A percentile compares a stretch with the other conserved stretches of the same genome.
Evolutionary conservation across 1,140 invertebrate genomes (phyloP).

Genomic region (Cylas formicarius): DNA sequence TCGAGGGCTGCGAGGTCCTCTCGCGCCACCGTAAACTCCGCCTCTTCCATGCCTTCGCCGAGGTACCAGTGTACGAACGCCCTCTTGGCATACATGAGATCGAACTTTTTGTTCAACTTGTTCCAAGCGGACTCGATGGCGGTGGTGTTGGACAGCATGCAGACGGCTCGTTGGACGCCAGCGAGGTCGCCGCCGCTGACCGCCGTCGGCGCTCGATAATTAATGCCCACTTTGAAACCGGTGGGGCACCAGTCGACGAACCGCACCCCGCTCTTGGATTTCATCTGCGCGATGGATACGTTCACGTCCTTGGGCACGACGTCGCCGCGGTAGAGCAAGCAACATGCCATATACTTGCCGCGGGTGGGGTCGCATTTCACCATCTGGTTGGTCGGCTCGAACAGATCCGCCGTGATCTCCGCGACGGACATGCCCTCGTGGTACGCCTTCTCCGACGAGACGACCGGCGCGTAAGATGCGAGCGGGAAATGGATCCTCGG

Average conservation of each 20-base stretch:
- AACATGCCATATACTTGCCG: constrained; percentile 81
- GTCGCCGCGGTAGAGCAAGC: constrained; percentile 60
- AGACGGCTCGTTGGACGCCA: constrained; percentile 74
- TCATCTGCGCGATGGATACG: constrained; percentile 73
- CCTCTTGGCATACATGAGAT: constrained; percentile 70
- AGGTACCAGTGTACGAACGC: constrained; percentile 74
- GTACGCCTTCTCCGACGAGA: constrained; percentile 55
- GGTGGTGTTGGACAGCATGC: constrained; percentile 80
- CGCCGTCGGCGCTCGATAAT: constrained; percentile 79
- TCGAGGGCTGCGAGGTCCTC: constrained; percentile 74
- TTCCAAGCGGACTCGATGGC: constrained; percentile 67
- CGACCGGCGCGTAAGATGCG: constrained; percentile 61
- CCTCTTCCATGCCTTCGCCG: constrained; percentile 78
- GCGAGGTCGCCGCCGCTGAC: constrained; percentile 73
- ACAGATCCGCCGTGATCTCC: constrained; percentile 44
- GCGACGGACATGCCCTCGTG: constrained; percentile 55
- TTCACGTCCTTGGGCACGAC: constrained; percentile 55
- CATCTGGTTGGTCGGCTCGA: constrained; percentile 56
- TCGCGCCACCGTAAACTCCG: constrained; percentile 74
- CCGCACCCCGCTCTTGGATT: constrained; percentile 76
- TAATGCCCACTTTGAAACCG: constrained; percentile 76
- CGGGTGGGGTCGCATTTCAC: constrained; percentile 84
- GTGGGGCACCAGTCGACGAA: constrained; percentile 91
- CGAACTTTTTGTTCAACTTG: constrained; percentile 72
- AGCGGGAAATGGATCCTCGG: constrained; percentile 64